These are phyloP conservation scores for Drosophila watanabei DNA, from an alignment of 1,140 invertebrate genomes.

Conservation along the genomic window DNA sequence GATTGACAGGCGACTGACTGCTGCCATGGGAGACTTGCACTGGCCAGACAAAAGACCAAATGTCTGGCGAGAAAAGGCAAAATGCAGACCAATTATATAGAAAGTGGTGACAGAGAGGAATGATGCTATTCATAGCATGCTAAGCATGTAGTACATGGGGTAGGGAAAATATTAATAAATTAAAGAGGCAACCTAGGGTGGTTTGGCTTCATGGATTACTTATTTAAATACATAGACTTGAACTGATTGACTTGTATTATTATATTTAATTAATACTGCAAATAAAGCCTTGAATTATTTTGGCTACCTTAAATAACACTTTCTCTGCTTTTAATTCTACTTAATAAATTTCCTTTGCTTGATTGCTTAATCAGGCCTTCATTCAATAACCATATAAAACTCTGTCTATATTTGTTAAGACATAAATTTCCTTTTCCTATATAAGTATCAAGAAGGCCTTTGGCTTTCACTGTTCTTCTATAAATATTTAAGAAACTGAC, in stretches of 20 bases:
- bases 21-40: constrained; percentile 18
- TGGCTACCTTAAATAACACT: background rate
- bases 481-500: constrained; percentile 40
- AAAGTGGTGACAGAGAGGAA: constrained; percentile 30
- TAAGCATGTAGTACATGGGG: constrained; percentile 8
- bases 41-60: constrained; percentile 34
- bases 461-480: constrained; percentile 23
- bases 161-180: constrained; percentile 18
- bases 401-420: constrained; percentile 24
- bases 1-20: constrained; percentile 58
- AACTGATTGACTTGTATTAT: background rate
- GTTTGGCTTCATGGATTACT: background rate
- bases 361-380: constrained; percentile 6
- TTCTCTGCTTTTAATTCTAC: background rate
- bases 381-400: constrained; percentile 12
- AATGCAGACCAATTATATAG: constrained; percentile 45
- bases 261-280: background rate
- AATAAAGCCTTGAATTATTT: background rate
- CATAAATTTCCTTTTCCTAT: constrained; percentile 36
- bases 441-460: constrained; percentile 33
- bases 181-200: background rate
- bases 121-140: constrained; percentile 27
- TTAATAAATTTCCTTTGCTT: constrained; percentile 14
- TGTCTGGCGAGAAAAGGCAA: constrained; percentile 32
- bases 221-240: background rate